These are phyloP conservation scores for Bergia sp. DNA, from an alignment of 92 coral and sea anemone species.

Conservation along the genomic window DNA sequence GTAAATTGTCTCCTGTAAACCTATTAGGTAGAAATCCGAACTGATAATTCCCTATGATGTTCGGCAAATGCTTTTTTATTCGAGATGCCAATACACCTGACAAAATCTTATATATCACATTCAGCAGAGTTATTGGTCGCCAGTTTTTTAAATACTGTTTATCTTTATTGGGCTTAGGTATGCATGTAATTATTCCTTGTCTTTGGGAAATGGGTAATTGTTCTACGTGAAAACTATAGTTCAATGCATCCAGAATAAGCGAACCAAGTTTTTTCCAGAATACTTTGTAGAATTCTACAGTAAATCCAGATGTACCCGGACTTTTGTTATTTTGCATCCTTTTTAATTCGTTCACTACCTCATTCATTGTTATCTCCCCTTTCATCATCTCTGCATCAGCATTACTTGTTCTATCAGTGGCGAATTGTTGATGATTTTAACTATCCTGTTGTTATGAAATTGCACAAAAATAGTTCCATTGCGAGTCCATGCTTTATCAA, in stretches of 20 bases:
- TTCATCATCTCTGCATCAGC: too few species aligned
- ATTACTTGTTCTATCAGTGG: too few species aligned
- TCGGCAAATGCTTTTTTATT: constrained; percentile 18
- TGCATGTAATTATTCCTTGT: constrained; percentile 9
- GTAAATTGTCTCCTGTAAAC: constrained; percentile 9
- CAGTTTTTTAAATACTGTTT: constrained; percentile 36
- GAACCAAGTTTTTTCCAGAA: constrained; percentile 4
- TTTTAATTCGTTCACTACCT: too few species aligned
- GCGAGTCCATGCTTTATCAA: too few species aligned
- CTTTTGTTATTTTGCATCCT: neutral
- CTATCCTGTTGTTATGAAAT: too few species aligned
- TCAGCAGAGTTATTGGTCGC: constrained; percentile 35
- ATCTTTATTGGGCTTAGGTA: constrained; percentile 34
- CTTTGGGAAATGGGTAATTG: constrained; percentile 36
- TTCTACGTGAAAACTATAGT: neutral
- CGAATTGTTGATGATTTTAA: too few species aligned
- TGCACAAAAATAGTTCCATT: too few species aligned
- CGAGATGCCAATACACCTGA: constrained; percentile 19
- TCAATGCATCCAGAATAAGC: neutral
- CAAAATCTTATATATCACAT: constrained; percentile 11
- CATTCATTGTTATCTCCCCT: too few species aligned
- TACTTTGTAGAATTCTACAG: constrained; percentile 3
- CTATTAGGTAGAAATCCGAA: constrained; percentile 4
- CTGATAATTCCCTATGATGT: constrained; percentile 35
- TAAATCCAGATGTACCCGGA: constrained; percentile 19